A percentile compares a stretch with the other conserved stretches of the same genome.
phyloP scores from a whole-genome alignment of 2,888 invertebrate species.

The Orchesellides sinensis region DNA sequence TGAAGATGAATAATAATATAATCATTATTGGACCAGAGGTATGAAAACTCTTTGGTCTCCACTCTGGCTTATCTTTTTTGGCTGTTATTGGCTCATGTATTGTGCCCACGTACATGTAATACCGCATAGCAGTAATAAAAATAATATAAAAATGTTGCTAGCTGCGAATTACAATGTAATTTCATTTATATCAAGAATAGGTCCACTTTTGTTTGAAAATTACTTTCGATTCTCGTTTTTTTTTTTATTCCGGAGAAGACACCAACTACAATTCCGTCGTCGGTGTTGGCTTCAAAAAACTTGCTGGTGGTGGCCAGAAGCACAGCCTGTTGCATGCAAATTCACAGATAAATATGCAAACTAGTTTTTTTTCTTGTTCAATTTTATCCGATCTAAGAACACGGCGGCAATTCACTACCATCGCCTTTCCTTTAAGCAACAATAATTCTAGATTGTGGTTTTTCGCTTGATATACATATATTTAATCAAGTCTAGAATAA shows the following conservation, averaged over 20 bases:
- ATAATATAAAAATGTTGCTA: no score
- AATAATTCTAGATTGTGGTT: slow-evolving; percentile 41
- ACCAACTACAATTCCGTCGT: no score
- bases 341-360: slow-evolving; percentile 48
- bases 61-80: slow-evolving; percentile 6
- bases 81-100: slow-evolving; percentile 13
- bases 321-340: slow-evolving; percentile 41
- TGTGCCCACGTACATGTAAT: slow-evolving; percentile 32
- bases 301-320: slow-evolving; percentile 18
- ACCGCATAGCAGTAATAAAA: slow-evolving; percentile 27
- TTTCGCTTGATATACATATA: slow-evolving; percentile 29
- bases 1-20: slow-evolving; percentile 60
- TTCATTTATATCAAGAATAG: slow-evolving; percentile 35
- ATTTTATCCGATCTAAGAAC: slow-evolving; percentile 41
- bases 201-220: slow-evolving; percentile 39
- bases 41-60: slow-evolving; percentile 13
- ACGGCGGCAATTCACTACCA: slow-evolving; percentile 1
- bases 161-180: slow-evolving; percentile 56
- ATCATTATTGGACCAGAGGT: slow-evolving; percentile 35
- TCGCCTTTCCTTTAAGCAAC: slow-evolving; percentile 43
- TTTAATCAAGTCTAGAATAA: slow-evolving; percentile 14
- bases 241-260: slow-evolving; percentile 19
- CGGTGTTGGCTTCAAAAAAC: slow-evolving; percentile 4
- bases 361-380: slow-evolving; percentile 41
- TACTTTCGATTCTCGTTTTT: slow-evolving; percentile 19